These are phyloP conservation scores for Acanthosepion lycidas DNA, from an alignment of 2,888 invertebrate genomes.

Conservation along the genomic window DNA sequence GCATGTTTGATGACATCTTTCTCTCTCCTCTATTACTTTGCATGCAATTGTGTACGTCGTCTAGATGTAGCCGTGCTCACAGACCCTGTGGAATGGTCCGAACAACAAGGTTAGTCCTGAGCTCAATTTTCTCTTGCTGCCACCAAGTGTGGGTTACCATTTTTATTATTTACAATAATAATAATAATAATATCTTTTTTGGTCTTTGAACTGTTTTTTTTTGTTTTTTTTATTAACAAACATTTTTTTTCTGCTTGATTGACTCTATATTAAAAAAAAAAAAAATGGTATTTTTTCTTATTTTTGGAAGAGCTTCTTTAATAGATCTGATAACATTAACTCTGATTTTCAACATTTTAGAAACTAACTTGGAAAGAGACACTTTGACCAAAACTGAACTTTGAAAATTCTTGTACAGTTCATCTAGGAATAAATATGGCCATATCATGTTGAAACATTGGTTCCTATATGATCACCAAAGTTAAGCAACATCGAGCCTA, in stretches of 20 bases:
- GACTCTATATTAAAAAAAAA: neutral
- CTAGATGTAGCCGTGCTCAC: conserved; percentile 42
- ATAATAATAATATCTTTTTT: neutral
- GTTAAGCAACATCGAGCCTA: too few species aligned
- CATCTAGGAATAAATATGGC: too few species aligned
- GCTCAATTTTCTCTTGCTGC: conserved; percentile 33
- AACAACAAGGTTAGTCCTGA: conserved; percentile 47
- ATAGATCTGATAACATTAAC: too few species aligned
- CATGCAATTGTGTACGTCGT: conserved; percentile 47
- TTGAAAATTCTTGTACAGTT: too few species aligned
- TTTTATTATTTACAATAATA: neutral
- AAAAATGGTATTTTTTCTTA: neutral
- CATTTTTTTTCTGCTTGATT: neutral
- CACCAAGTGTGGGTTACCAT: neutral
- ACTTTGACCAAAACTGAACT: too few species aligned
- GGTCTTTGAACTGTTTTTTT: neutral
- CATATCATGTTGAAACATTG: too few species aligned
- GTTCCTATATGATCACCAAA: too few species aligned
- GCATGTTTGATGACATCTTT: conserved; percentile 35
- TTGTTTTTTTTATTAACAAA: neutral
- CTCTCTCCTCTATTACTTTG: conserved; percentile 41
- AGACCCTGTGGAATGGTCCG: neutral
- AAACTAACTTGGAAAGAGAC: too few species aligned
- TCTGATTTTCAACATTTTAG: too few species aligned
- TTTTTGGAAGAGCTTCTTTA: neutral